Percentiles rank a stretch among this genome's conserved stretches.
These are phyloP conservation scores for Catharus minimus DNA, from an alignment of 2,113 vertebrate genomes.

Conservation along the genomic window DNA sequence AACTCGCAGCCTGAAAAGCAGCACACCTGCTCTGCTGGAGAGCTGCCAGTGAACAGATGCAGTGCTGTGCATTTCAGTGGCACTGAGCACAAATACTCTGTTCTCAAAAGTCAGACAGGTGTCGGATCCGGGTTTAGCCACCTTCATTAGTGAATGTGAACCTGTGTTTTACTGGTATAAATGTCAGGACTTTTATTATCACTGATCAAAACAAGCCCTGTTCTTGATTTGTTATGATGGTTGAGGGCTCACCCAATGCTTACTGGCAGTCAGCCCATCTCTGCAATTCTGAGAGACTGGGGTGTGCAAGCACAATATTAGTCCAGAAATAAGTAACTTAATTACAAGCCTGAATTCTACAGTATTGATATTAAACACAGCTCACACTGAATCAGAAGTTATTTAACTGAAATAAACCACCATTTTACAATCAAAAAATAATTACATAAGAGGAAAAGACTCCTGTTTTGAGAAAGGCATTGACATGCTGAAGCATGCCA, in stretches of 20 bases:
- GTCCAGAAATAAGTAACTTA: not conserved
- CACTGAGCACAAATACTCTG: not conserved
- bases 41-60: not conserved
- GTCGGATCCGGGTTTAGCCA: not conserved
- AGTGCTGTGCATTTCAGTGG: not conserved
- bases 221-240: not conserved
- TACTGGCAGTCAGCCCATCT: not conserved
- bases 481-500: not conserved
- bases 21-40: constrained; percentile 40
- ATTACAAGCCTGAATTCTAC: not conserved
- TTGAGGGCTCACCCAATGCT: not conserved
- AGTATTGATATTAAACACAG: not conserved
- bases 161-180: not conserved
- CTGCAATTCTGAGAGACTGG: not conserved
- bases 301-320: not conserved
- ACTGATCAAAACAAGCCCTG: not conserved
- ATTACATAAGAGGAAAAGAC: not conserved
- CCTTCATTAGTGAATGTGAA: not conserved
- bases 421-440: not conserved
- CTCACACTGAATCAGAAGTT: not conserved
- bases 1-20: not conserved
- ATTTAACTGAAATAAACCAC: not conserved
- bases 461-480: not conserved
- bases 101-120: not conserved
- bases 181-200: not conserved